phyloP scores from a whole-genome alignment of 2,113 vertebrate species.

The Pteropus alecto region DNA sequence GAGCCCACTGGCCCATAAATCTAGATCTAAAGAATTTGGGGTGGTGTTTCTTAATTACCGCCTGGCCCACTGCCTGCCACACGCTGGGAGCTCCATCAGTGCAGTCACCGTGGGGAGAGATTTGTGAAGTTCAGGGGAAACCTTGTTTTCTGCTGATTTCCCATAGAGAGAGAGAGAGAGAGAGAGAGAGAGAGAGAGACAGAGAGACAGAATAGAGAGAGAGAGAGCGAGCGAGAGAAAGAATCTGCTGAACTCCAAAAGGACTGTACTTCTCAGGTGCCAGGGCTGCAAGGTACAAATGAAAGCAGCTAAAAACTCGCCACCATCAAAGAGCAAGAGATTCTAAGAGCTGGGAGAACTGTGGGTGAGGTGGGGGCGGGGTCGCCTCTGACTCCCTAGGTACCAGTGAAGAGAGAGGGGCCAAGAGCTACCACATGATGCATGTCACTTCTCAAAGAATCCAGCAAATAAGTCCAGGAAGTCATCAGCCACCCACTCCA shows the following conservation, averaged over 20 bases:
- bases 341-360: not conserved
- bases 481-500: rapidly evolving
- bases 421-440: rapidly evolving
- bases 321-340: not conserved
- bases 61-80: not conserved
- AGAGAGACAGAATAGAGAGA: not conserved
- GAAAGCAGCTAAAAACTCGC: not conserved
- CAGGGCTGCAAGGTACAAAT: not conserved
- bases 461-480: not conserved
- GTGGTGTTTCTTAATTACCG: not conserved
- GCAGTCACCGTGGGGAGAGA: not conserved
- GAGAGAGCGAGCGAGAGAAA: not conserved
- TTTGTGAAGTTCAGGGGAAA: not conserved
- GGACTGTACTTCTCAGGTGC: not conserved
- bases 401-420: not conserved
- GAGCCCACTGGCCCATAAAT: not conserved
- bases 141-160: constrained; percentile 35
- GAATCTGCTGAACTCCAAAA: constrained; percentile 12
- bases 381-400: not conserved
- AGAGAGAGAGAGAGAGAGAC: not conserved
- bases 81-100: rapidly evolving
- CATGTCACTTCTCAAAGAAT: not conserved
- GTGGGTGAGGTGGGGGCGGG: not conserved
- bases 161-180: not conserved
- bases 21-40: not conserved